phyloP scores from a whole-genome alignment of 2,797 vertebrate species.

The Helarctos malayanus region DNA sequence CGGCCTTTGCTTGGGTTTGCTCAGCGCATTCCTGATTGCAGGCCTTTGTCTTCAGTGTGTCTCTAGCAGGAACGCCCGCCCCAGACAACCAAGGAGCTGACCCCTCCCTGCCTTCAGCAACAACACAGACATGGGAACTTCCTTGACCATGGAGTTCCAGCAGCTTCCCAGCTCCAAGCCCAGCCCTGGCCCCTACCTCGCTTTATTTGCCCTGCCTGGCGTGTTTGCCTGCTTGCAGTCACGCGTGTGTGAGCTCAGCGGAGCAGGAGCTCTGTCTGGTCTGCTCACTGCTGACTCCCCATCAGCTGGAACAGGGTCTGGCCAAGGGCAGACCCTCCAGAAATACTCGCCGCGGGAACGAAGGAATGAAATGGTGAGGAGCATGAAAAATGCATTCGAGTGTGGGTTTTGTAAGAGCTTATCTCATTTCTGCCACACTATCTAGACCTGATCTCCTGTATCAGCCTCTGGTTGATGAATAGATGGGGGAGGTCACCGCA shows the following conservation, averaged over 20 bases:
- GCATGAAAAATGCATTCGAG: background rate
- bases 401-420: background rate
- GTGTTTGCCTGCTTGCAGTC: rapidly evolving
- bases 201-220: rapidly evolving
- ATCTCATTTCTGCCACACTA: background rate
- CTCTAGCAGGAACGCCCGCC: rapidly evolving
- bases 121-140: rapidly evolving
- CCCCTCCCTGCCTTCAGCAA: rapidly evolving
- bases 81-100: rapidly evolving
- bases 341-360: rapidly evolving
- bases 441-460: background rate
- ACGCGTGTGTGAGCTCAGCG: rapidly evolving
- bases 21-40: rapidly evolving
- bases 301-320: rapidly evolving
- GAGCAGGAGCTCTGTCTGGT: no score
- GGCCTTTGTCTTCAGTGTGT: background rate
- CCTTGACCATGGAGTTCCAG: background rate
- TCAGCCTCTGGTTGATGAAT: rapidly evolving
- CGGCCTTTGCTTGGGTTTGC: background rate
- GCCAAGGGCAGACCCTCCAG: rapidly evolving
- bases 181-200: no score
- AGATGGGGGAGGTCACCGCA: background rate
- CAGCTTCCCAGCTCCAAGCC: rapidly evolving
- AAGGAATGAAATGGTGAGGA: rapidly evolving
- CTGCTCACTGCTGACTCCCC: rapidly evolving